Base-by-base conservation (phyloP, 2,888 invertebrate genomes). In the Drosophila pullipes region DNA sequence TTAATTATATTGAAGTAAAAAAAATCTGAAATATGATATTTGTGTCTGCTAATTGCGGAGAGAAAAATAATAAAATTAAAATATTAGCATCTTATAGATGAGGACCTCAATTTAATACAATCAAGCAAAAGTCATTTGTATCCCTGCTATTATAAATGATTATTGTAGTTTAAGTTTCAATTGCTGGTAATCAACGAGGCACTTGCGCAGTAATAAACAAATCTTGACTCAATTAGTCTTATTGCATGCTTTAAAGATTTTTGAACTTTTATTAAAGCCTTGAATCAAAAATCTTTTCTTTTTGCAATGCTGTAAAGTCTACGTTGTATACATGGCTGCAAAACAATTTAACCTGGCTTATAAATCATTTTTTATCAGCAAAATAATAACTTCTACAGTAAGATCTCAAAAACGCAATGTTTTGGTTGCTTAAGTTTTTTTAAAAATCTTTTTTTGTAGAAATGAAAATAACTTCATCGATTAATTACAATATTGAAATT, bases 331-430 rank as follows among this genome's bases (percentile, higher is more conserved):
- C 50, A 67, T 35, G 55, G 41, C 44, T 30, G 30, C 13, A 30
- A 52, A 50, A 30, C 10, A 41, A 35, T 18, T 28, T n/a, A 6
- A 10, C 7, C 1, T 0, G n/a, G 16, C 31, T 22, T 30, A 9
- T 31, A 31, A 37, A 61, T 22, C 31, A 55, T 55, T 59, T 30
- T n/a, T 69, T 69, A 82, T 66, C 33, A 57, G n/a, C 25, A 1
- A 60, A n/a, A 28, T n/a, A 16, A 30, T 39, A 11, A 13, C 11
- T 47, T 25, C 18, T 28, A 64, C 25, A 47, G 53, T 47, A 22
- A 35, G 7, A 2, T 35, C 25, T 54, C 22, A 44, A 44, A 22
- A 7, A 16, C 13, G 2, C 16, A 22, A 9, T 9, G 2, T 33
- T 25, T 25, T 35, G 4, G 5, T 10, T 16, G 2, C 16, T 44